phyloP scores from a whole-genome alignment of 2,113 vertebrate species.

The Euleptes europaea region DNA sequence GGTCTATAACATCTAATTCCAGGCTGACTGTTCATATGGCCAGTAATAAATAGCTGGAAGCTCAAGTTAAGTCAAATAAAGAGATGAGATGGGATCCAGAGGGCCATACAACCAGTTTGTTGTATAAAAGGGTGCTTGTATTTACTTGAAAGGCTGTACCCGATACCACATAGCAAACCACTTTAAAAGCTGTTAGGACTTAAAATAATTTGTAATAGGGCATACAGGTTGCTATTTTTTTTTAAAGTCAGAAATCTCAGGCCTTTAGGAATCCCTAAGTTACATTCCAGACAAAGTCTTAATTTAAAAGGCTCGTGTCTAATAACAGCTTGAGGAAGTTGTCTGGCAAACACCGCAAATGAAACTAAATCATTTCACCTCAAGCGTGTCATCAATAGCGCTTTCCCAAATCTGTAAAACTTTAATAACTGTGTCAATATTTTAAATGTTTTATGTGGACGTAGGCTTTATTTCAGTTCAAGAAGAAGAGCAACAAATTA shows the following conservation, averaged over 20 bases:
- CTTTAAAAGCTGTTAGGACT: background rate
- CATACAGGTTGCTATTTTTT: background rate
- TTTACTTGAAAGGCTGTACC: background rate
- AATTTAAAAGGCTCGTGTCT: too few relatives aligned
- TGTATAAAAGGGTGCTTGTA: too few relatives aligned
- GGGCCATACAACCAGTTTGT: background rate
- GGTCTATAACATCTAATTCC: background rate
- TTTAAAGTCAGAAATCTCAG: background rate
- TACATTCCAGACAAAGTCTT: too few relatives aligned
- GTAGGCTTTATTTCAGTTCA: too few relatives aligned
- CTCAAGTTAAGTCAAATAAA: background rate
- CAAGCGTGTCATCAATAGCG: background rate
- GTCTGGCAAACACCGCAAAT: background rate
- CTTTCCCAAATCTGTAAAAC: background rate
- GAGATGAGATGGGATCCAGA: background rate
- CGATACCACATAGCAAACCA: background rate
- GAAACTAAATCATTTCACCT: background rate
- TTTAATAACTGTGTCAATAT: too few relatives aligned
- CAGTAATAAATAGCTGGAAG: background rate
- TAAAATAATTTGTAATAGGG: background rate
- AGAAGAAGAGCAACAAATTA: background rate
- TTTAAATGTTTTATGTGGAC: too few relatives aligned
- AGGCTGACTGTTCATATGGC: background rate
- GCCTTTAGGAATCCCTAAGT: too few relatives aligned
- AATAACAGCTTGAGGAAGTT: background rate